Percentiles rank a stretch among this genome's conserved stretches.
These are phyloP conservation scores for Cephalophus harveyi DNA, from an alignment of 2,113 vertebrate species.

Conservation along the genomic window DNA sequence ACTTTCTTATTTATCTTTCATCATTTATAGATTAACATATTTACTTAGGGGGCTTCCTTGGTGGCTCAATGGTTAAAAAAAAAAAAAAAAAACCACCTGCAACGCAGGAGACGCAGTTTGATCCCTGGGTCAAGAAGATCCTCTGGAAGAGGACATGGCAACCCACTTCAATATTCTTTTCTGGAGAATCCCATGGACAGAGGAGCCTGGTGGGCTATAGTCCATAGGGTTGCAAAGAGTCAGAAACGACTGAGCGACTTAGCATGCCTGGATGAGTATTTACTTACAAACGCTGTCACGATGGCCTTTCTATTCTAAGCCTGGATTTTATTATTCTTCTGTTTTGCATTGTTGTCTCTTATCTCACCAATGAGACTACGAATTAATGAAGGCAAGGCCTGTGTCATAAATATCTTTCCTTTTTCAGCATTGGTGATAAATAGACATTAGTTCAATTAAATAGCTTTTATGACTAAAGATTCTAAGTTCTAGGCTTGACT, in stretches of 20 bases:
- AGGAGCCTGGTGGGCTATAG: background rate
- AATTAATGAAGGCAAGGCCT: background rate
- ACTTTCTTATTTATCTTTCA: background rate
- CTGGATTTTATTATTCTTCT: background rate
- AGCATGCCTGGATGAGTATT: background rate
- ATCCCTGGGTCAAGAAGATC: background rate
- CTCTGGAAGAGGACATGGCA: background rate
- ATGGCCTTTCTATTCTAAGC: background rate
- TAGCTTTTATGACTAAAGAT: background rate
- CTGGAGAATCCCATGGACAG: background rate
- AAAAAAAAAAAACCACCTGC: background rate
- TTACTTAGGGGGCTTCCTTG: background rate
- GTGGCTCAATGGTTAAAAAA: background rate
- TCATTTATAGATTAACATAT: background rate
- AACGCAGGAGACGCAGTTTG: fast-evolving
- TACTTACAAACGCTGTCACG: background rate
- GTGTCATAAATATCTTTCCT: background rate
- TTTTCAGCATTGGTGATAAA: background rate
- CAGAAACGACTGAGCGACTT: background rate
- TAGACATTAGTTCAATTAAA: background rate
- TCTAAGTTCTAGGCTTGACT: background rate
- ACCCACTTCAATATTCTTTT: background rate
- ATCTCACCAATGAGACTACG: background rate
- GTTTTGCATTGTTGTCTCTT: background rate
- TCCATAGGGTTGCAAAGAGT: background rate